Evolutionary conservation across 2,113 vertebrate genomes (phyloP).

Genomic region (Lutjanus erythropterus): DNA sequence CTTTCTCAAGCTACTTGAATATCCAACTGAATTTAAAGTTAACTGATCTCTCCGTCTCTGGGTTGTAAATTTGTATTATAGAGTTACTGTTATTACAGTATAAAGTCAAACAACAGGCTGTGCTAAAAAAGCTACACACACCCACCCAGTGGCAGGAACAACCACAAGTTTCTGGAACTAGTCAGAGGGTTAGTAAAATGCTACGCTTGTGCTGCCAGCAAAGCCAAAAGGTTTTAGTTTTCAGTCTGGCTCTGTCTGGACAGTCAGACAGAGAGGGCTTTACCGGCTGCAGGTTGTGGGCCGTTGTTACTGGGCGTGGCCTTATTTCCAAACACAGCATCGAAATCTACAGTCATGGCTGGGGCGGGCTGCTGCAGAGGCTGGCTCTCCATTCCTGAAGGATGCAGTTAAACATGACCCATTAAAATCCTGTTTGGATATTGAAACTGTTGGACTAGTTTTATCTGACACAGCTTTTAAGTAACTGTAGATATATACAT

Average conservation of each 20-base stretch:
- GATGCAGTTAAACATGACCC: slow-evolving; percentile 62
- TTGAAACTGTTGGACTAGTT: slow-evolving; percentile 9
- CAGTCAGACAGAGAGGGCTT: slow-evolving; percentile 67
- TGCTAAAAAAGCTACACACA: slow-evolving; percentile 20
- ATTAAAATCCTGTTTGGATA: slow-evolving; percentile 31
- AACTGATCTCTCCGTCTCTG: neutral
- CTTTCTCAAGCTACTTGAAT: neutral
- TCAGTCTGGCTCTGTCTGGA: slow-evolving; percentile 45
- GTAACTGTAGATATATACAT: slow-evolving; percentile 7
- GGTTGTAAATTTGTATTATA: neutral
- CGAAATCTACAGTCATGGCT: slow-evolving; percentile 92
- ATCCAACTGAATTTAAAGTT: neutral
- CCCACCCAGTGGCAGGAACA: slow-evolving; percentile 18
- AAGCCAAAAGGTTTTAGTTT: slow-evolving; percentile 62
- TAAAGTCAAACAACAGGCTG: neutral
- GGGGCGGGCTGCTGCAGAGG: slow-evolving; percentile 81
- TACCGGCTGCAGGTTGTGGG: slow-evolving; percentile 85
- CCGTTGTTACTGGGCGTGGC: slow-evolving; percentile 81
- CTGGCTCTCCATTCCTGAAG: slow-evolving; percentile 85
- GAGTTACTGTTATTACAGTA: neutral
- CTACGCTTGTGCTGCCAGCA: slow-evolving; percentile 31
- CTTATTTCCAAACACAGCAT: slow-evolving; percentile 93
- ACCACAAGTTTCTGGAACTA: slow-evolving; percentile 15
- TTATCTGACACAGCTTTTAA: slow-evolving; percentile 9
- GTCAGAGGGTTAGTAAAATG: slow-evolving; percentile 64